Evolutionary conservation across 2,113 vertebrate species (phyloP).

Genomic region (Megalops atlanticus): DNA sequence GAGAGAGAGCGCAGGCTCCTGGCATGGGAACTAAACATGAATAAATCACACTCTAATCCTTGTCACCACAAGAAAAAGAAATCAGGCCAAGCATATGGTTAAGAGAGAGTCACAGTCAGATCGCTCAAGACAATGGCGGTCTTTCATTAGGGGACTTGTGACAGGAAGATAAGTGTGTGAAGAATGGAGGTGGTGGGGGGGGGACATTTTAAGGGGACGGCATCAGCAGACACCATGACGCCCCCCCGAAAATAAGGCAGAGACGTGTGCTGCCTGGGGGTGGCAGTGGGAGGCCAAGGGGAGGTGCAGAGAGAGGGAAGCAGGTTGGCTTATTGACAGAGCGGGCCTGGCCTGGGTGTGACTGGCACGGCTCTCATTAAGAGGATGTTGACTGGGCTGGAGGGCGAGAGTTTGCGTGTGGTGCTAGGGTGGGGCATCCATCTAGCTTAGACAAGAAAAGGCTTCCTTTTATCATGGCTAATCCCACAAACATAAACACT

Average conservation of each 20-base stretch:
- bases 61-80: constrained; percentile 52
- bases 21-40: constrained; percentile 52
- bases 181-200: constrained; percentile 32
- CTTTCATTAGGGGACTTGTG: constrained; percentile 51
- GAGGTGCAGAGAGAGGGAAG: constrained; percentile 32
- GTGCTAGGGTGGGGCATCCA: constrained; percentile 60
- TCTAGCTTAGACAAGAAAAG: constrained; percentile 72
- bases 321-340: neutral
- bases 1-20: constrained; percentile 40
- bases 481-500: constrained; percentile 78
- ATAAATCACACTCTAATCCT: constrained; percentile 60
- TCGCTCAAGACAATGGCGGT: constrained; percentile 56
- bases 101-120: constrained; percentile 23
- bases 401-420: constrained; percentile 18
- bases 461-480: constrained; percentile 77
- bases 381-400: constrained; percentile 4
- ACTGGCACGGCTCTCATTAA: neutral
- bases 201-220: constrained; percentile 39
- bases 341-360: neutral
- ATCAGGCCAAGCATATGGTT: constrained; percentile 37
- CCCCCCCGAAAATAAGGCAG: constrained; percentile 26
- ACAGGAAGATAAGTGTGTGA: constrained; percentile 25
- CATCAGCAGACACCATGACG: constrained; percentile 6
- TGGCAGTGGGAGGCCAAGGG: constrained; percentile 39
- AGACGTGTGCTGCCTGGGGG: constrained; percentile 4